Percentiles rank a stretch among this genome's conserved stretches.
Evolutionary conservation across 2,113 vertebrate species (phyloP).

Genomic region (Clupea harengus): DNA sequence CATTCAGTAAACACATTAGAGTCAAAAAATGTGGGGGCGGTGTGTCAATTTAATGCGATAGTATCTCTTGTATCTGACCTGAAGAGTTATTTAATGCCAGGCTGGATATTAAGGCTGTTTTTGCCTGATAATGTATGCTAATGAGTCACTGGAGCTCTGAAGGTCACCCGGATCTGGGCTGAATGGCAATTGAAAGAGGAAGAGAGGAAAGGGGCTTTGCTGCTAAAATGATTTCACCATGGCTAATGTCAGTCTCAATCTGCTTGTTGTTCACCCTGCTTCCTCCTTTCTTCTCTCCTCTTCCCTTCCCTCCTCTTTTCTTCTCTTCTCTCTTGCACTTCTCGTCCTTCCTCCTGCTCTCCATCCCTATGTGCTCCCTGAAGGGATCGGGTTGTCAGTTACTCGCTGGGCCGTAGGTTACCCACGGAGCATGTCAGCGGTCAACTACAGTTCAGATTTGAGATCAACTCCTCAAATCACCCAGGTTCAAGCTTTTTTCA

Average conservation of each 20-base stretch:
- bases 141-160: too few species aligned
- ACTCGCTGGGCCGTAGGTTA: constrained; percentile 83
- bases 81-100: too few species aligned
- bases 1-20: too few species aligned
- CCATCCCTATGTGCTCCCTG: neutral
- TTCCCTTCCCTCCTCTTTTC: neutral
- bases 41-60: too few species aligned
- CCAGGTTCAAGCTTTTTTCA: constrained; percentile 68
- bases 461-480: constrained; percentile 88
- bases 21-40: too few species aligned
- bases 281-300: neutral
- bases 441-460: constrained; percentile 88
- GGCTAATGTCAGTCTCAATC: neutral
- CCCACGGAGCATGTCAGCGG: constrained; percentile 90
- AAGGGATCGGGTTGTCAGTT: constrained; percentile 88
- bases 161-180: too few species aligned
- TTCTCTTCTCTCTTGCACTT: neutral
- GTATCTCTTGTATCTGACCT: too few species aligned
- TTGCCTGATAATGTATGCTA: too few species aligned
- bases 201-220: too few species aligned
- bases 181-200: neutral
- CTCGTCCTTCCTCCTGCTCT: neutral
- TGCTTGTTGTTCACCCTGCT: neutral
- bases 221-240: too few species aligned
- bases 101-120: too few species aligned